Evolutionary conservation across 1,140 invertebrate genomes (phyloP).

Genomic region (Harpegnathos saltator): DNA sequence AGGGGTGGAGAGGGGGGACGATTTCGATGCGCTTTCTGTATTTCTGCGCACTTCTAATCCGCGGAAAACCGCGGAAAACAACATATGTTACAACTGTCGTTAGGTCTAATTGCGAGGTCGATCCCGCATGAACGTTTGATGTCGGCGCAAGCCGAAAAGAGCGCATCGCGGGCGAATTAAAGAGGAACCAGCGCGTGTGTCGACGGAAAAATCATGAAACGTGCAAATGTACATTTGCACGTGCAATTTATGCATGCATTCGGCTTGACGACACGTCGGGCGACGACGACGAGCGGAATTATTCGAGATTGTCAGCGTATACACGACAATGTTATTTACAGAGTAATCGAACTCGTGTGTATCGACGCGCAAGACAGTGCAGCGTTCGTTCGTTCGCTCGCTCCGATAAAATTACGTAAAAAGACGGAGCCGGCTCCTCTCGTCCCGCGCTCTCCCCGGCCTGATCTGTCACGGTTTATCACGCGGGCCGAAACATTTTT

Average conservation of each 20-base stretch:
- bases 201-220: no score
- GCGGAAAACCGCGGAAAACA: no score
- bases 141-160: no score
- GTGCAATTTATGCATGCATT: neutral
- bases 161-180: neutral
- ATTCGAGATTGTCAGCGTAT: neutral
- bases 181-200: no score
- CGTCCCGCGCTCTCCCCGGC: neutral
- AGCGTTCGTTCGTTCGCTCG: no score
- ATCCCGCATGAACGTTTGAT: no score
- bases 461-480: conserved; percentile 56
- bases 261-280: neutral
- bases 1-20: no score
- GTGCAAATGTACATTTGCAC: neutral
- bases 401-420: conserved; percentile 22
- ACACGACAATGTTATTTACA: neutral
- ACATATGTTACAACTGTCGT: no score
- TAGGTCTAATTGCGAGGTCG: no score
- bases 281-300: conserved; percentile 24
- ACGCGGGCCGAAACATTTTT: conserved; percentile 62
- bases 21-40: no score
- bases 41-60: no score
- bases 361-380: neutral
- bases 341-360: neutral
- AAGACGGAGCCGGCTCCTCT: conserved; percentile 8